phyloP scores from a whole-genome alignment of 1,140 invertebrate genomes.

The Tetraneura akinire region DNA sequence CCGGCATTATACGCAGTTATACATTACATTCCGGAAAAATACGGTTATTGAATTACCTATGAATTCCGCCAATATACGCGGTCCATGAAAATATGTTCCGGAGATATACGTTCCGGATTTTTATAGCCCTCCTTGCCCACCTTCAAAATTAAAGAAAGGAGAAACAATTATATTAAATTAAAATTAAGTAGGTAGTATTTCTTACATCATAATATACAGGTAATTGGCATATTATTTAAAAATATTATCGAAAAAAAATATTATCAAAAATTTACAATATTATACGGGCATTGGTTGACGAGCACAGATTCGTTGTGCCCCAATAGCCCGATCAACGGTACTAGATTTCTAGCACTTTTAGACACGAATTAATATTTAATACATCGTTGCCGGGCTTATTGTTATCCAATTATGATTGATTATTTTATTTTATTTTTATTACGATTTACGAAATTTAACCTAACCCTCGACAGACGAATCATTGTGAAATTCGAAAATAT shows the following conservation, averaged over 20 bases:
- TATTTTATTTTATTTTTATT: conserved; percentile 1
- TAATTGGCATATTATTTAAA: neutral
- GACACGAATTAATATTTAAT: too few relatives aligned
- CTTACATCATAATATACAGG: neutral
- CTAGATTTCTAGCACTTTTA: too few relatives aligned
- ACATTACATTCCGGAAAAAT: too few relatives aligned
- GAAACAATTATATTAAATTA: neutral
- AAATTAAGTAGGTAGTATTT: neutral
- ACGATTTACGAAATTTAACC: neutral
- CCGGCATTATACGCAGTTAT: too few relatives aligned
- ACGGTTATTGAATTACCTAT: too few relatives aligned
- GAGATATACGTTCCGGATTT: too few relatives aligned
- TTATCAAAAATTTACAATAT: too few relatives aligned
- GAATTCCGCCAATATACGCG: too few relatives aligned
- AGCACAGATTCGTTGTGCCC: too few relatives aligned
- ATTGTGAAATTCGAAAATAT: neutral
- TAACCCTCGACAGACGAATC: neutral
- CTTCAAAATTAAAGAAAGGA: neutral
- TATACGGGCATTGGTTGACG: neutral
- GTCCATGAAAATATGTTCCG: too few relatives aligned
- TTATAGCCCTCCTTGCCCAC: too few relatives aligned
- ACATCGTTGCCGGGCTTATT: neutral
- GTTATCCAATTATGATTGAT: neutral
- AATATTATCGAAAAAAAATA: neutral
- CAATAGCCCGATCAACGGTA: too few relatives aligned